Evolutionary conservation across 2,797 vertebrate genomes (phyloP), one percentile per base, ranked within the genome.

Genomic region (Semotilus atromaculatus): DNA sequence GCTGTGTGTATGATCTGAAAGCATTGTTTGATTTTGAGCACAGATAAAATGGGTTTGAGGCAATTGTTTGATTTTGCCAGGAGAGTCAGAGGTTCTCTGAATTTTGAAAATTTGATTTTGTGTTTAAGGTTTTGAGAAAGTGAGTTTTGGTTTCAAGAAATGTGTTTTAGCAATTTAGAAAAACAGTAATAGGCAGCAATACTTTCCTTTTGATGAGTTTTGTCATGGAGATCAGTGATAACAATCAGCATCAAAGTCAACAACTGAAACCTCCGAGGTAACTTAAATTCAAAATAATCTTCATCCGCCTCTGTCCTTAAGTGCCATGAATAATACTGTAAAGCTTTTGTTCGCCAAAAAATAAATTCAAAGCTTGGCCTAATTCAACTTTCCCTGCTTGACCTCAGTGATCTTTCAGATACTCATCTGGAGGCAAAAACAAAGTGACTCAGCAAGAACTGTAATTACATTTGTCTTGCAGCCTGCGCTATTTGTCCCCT

Each of bases 381-480:
- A 26, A 51, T 36, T n/a, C 76, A 85, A 16, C 36, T 38, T 48
- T 48, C 14, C n/a, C 26, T 48, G 19, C 10, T 0, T 51, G 71
- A 86, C 79, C 82, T 67, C 67, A 21, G 73, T 82, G 74, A 78
- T 81, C 66, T 71, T 75, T 53, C 13, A 23, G 43, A 76, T 81
- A 62, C 66, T 78, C 40, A 43, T 53, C 84, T 74, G 29, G 45
- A 53, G 31, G 68, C 68, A 67, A 58, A 31, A 73, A 70, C 85
- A 70, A 75, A 82, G 21, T 83, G 80, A 83, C 60, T 83, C 75
- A 87, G 76, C 73, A 80, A 80, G 64, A 85, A 40, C 70, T 62
- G n/a, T 88, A 83, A 87, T 82, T 77, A 78, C 60, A 43, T 43
- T 43, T 43, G 10, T 43, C 40, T 11, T 43, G 40, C 36, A 71